These are phyloP conservation scores for Petromus typicus DNA, from an alignment of 2,113 vertebrate species.

Conservation along the genomic window DNA sequence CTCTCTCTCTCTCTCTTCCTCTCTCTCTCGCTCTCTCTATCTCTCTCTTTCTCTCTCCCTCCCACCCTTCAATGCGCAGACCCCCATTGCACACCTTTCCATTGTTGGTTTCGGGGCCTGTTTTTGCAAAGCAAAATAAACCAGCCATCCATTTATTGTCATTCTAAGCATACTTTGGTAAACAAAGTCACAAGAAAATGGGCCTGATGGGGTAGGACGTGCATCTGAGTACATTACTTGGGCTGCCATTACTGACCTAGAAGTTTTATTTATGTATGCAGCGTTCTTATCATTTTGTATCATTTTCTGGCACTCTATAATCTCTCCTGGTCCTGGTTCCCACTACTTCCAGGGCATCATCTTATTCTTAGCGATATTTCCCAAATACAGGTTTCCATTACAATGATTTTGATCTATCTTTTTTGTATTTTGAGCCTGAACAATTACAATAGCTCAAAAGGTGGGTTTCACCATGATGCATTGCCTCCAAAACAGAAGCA, in stretches of 20 bases:
- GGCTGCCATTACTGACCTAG: slow-evolving; percentile 21
- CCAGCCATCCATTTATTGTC: background rate
- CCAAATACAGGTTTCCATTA: slow-evolving; percentile 13
- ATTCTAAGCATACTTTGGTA: slow-evolving; percentile 23
- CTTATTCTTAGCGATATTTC: slow-evolving; percentile 8
- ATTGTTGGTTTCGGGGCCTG: background rate
- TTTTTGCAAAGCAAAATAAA: slow-evolving; percentile 24
- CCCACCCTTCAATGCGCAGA: background rate
- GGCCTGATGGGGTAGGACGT: background rate
- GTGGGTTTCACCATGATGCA: background rate
- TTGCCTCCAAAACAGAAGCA: background rate
- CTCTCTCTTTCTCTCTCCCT: too few species aligned
- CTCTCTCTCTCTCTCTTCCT: background rate
- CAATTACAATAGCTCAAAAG: background rate
- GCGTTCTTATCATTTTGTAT: slow-evolving; percentile 39
- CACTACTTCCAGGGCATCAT: background rate
- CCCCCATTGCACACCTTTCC: background rate
- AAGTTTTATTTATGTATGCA: slow-evolving; percentile 47
- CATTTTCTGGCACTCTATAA: slow-evolving; percentile 37
- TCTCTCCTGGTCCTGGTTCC: background rate
- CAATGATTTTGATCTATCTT: slow-evolving; percentile 1
- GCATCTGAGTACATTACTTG: background rate
- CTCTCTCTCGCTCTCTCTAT: too few species aligned
- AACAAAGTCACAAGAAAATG: slow-evolving; percentile 48
- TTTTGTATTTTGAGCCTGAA: background rate